Percentiles rank a stretch among this genome's conserved stretches.
Evolutionary conservation across 2,888 invertebrate genomes (phyloP).

Genomic region (Artemia sinica): DNA sequence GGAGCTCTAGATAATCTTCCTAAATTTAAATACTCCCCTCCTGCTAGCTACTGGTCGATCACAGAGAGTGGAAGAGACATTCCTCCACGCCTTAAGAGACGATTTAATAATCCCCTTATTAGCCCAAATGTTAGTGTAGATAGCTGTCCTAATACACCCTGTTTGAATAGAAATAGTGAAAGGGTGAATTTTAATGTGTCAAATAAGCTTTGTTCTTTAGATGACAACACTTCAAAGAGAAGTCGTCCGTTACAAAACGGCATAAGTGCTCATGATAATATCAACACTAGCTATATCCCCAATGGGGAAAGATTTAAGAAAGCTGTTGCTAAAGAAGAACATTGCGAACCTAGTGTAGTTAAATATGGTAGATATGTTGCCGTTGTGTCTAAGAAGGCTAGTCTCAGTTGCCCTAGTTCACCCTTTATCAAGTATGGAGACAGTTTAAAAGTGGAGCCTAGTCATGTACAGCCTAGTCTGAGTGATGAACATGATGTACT

Average conservation of each 20-base stretch:
- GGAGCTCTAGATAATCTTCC: neutral
- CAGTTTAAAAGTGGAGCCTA: neutral
- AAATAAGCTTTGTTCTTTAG: too few species aligned
- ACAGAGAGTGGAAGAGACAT: neutral
- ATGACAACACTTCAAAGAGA: too few species aligned
- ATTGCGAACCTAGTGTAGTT: neutral
- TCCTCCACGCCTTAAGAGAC: neutral
- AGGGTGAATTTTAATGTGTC: too few species aligned
- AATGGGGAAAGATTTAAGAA: too few species aligned
- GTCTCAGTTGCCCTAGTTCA: neutral
- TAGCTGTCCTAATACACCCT: conserved; percentile 5
- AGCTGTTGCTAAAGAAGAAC: too few species aligned
- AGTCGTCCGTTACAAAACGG: too few species aligned
- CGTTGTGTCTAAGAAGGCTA: neutral
- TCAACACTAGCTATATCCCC: too few species aligned
- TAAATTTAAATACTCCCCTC: neutral
- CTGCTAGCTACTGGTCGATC: neutral
- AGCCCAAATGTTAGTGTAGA: neutral
- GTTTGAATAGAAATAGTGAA: neutral
- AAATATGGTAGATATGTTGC: conserved; percentile 3
- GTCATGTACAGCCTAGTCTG: neutral
- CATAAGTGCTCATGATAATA: too few species aligned
- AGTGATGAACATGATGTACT: neutral
- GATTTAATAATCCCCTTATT: neutral
- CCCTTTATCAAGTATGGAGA: neutral